A percentile compares a stretch with the other conserved stretches of the same genome.
Evolutionary conservation across 2,888 invertebrate genomes (phyloP).

Genomic region (Prostheceraeus crozeri): DNA sequence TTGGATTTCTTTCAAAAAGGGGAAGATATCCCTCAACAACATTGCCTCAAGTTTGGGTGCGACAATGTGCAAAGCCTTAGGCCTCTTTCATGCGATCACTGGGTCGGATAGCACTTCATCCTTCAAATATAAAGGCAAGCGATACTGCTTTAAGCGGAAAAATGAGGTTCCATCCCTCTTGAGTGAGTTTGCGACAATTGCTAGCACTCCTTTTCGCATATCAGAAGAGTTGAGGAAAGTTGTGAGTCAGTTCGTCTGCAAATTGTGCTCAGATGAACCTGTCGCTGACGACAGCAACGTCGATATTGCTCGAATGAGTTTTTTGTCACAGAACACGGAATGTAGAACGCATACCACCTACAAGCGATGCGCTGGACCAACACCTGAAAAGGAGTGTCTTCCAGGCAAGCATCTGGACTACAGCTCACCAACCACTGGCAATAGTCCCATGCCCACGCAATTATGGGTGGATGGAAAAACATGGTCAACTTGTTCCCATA

Average conservation of each 20-base stretch:
- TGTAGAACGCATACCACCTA: constrained; percentile 36
- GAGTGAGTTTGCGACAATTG: constrained; percentile 25
- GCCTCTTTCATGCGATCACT: constrained; percentile 39
- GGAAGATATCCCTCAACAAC: constrained; percentile 38
- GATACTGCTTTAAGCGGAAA: neutral
- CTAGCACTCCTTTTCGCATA: constrained; percentile 19
- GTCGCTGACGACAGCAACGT: constrained; percentile 18
- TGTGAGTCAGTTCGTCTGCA: constrained; percentile 8
- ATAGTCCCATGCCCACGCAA: constrained; percentile 25
- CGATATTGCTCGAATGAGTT: constrained; percentile 31
- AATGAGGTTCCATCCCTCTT: constrained; percentile 25
- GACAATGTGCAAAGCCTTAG: constrained; percentile 39
- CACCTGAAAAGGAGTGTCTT: constrained; percentile 38
- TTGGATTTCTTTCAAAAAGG: constrained; percentile 35
- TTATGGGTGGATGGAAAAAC: constrained; percentile 37
- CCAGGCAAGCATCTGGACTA: constrained; percentile 37
- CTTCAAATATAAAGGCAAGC: constrained; percentile 35
- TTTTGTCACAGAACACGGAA: constrained; percentile 34
- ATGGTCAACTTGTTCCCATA: constrained; percentile 37
- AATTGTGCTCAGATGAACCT: constrained; percentile 2
- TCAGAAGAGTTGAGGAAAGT: constrained; percentile 29
- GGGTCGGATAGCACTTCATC: constrained; percentile 39
- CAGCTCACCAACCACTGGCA: constrained; percentile 35
- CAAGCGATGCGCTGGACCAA: constrained; percentile 36
- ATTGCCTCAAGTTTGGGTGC: constrained; percentile 35